phyloP scores from a whole-genome alignment of 2,888 invertebrate genomes.

The Gortyna flavago region DNA sequence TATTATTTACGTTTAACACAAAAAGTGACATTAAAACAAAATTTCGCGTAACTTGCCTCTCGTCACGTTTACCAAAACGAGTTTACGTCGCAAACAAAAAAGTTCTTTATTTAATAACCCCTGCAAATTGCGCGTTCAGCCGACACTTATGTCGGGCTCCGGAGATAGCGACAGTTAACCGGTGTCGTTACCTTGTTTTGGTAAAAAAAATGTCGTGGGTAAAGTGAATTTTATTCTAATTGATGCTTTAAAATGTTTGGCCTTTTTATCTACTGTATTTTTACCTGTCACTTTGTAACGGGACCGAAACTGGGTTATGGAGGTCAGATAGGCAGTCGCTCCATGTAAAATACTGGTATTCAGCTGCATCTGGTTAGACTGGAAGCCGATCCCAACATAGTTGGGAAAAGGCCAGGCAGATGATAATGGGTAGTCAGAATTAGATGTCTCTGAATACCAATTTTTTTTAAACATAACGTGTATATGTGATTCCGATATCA shows the following conservation, averaged over 20 bases:
- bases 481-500: fast-evolving
- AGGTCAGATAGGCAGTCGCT: not conserved
- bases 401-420: too few species aligned
- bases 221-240: slow-evolving; percentile 45
- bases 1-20: slow-evolving; percentile 55
- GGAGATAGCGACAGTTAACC: slow-evolving; percentile 36
- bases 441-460: not conserved
- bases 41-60: slow-evolving; percentile 53
- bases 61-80: slow-evolving; percentile 66
- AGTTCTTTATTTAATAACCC: slow-evolving; percentile 70
- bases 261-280: not conserved
- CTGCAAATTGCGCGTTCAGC: slow-evolving; percentile 67
- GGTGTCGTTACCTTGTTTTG: slow-evolving; percentile 37
- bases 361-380: not conserved
- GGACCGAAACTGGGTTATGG: not conserved
- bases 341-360: not conserved
- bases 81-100: slow-evolving; percentile 66
- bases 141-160: slow-evolving; percentile 64
- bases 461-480: too few species aligned
- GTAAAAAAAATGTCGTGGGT: slow-evolving; percentile 25
- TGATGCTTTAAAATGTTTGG: slow-evolving; percentile 15
- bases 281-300: not conserved
- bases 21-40: slow-evolving; percentile 60
- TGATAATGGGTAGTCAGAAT: not conserved
- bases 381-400: too few species aligned